Evolutionary conservation across 2,113 vertebrate genomes (phyloP), one percentile per base, ranked within the genome.

Genomic region (Lamprotornis superbus): DNA sequence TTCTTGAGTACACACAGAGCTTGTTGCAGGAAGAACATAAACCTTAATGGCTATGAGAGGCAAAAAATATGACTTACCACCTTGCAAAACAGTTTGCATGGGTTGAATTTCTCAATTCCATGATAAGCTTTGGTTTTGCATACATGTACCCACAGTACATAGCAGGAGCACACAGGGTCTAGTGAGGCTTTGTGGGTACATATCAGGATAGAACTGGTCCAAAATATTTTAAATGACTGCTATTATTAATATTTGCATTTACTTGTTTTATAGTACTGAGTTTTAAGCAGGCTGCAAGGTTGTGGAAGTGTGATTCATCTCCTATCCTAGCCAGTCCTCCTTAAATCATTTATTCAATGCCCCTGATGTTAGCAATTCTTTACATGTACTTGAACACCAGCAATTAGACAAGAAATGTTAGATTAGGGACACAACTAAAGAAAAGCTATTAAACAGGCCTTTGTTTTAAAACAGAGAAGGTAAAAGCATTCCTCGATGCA

Each of bases 401-500:
- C 89, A 95, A 95, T 94, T 92, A 88, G 79, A 75, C 21, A 25
- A 96, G 67, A 92, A 95, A 96, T 60, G 70, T 94, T 87, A 94
- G 93, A 97, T 92, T 83, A 94, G 93, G 64, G 77, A 93, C 74
- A 71, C 30, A 42, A 71, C 84, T 70, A 78, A 83, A 80, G 55
- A 87, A 96, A 95, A 94, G 59, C 67, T 74, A 87, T 93, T 85
- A 91, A 96, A 93, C 15, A 68, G 35, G 42, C 83, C 46, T 96
- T 97, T 96, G 74, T 96, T 96, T 94, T 94, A 81, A 93, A 73
- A 73, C 60, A 84, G 82, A 86, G 93, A 97, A 86, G 82, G 87
- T 95, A 94, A 97, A 97, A 95, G 94, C 87, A 97, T 97, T 96
- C 93, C 84, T 85, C 82, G 30, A 96, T 92, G 97, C 96, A 97